These are phyloP conservation scores for Diplosoma virens DNA, from an alignment of 23 tunicate genomes.

Conservation along the genomic window DNA sequence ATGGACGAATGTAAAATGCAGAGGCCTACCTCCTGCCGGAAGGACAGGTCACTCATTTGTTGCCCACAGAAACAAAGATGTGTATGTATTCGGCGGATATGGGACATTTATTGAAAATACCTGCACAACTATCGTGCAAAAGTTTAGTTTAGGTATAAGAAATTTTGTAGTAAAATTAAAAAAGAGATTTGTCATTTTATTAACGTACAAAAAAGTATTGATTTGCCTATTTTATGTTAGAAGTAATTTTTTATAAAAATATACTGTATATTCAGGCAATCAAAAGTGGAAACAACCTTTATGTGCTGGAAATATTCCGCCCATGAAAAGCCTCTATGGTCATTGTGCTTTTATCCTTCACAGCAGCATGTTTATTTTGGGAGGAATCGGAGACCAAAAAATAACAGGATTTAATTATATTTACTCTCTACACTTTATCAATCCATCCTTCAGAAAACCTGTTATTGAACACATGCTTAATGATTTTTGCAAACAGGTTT, in stretches of 20 bases:
- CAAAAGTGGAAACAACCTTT: constrained; percentile 77
- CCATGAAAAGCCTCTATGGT: constrained; percentile 26
- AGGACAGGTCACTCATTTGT: constrained; percentile 65
- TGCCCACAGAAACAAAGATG: constrained; percentile 83
- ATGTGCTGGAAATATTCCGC: constrained; percentile 53
- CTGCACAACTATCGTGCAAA: constrained; percentile 13
- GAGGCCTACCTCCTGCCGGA: constrained; percentile 45
- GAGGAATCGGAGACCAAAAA: constrained; percentile 49
- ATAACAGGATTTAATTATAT: constrained; percentile 22
- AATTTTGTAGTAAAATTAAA: too few relatives aligned
- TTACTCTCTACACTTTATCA: constrained; percentile 38
- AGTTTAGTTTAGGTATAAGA: constrained; percentile 41
- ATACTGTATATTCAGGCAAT: constrained; percentile 22
- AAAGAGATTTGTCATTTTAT: too few relatives aligned
- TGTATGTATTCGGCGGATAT: constrained; percentile 73
- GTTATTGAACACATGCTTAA: constrained; percentile 64
- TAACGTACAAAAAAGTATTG: too few relatives aligned
- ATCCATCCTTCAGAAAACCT: constrained; percentile 76
- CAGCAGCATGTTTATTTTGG: constrained; percentile 67
- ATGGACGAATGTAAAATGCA: constrained; percentile 34
- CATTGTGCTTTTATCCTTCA: constrained; percentile 60
- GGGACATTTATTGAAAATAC: neutral
- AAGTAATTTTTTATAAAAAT: too few relatives aligned
- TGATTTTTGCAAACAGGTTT: constrained; percentile 67
- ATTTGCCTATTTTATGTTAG: too few relatives aligned